Conservation (phyloP, 2,888 invertebrate genomes). For the Halocaridina rubra region DNA sequence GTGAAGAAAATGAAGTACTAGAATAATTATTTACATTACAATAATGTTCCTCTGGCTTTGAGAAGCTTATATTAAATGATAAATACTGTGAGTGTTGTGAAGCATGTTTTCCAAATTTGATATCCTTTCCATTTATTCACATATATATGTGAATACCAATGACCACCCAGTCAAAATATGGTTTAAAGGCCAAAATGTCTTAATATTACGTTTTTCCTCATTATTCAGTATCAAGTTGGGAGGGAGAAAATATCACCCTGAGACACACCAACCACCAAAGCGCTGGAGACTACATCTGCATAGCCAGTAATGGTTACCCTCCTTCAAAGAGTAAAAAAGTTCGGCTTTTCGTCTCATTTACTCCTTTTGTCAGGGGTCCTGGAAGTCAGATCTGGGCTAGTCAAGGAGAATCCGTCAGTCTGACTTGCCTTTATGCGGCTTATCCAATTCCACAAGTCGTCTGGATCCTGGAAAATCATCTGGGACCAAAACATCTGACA, state of each 20-base stretch:
- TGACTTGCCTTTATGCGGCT: conserved; percentile 27
- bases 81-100: too few species aligned
- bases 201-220: too few species aligned
- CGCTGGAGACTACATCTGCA: conserved; percentile 40
- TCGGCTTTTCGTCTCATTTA: conserved; percentile 15
- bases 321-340: conserved; percentile 25
- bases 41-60: too few species aligned
- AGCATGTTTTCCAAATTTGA: too few species aligned
- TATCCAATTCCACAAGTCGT: neutral
- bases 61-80: too few species aligned
- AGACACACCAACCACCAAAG: neutral
- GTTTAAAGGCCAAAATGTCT: too few species aligned
- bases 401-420: conserved; percentile 13
- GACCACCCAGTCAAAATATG: too few species aligned
- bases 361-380: neutral
- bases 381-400: neutral
- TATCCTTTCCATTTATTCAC: too few species aligned
- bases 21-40: too few species aligned
- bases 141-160: too few species aligned
- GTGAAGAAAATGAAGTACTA: too few species aligned
- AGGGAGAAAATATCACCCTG: neutral
- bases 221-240: neutral
- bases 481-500: conserved; percentile 17
- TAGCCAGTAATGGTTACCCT: conserved; percentile 38
- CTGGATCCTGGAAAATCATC: conserved; percentile 15